Base-by-base conservation (phyloP, 2,113 vertebrate genomes). In the Bubalus kerabau region DNA sequence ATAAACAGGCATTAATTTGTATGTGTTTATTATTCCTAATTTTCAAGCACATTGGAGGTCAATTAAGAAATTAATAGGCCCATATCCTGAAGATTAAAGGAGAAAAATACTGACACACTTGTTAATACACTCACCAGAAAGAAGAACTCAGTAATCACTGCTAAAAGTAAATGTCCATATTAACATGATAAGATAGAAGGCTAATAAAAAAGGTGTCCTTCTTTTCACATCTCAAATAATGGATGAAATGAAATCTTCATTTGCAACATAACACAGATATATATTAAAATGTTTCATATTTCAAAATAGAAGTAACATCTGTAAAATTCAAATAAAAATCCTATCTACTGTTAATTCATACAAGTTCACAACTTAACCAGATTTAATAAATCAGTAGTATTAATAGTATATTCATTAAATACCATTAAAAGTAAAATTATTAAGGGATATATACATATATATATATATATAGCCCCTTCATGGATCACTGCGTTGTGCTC, bases 181-280 rank as follows among this genome's bases (percentile, higher is more conserved):
- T 80, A 93, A 71, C 71, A 96, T 84, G 54, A 76, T 43, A 23
- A 30, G 9, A 83, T 90, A 59, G 9, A 88, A 97, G 48, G 30
- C n/a, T 97, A 81, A 97, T 90, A 91, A 95, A 97, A 98, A 98
- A 94, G 92, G 90, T 97, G 92, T 62, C 74, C 57, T 97, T 21
- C 43, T 91, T 87, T 92, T 88, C 87, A 95, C 64, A 96, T 32
- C 36, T 92, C 28, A 28, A 83, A 83, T 9, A 32, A 98, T 62
- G 19, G 90, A 95, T 95, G 90, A 98, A 97, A 93, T 82, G 57
- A 85, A 90, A 82, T 96, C 46, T 92, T 97, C 59, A 95, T 95
- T 93, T 96, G 80, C 81, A 98, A 86, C 91, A 93, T 30, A 97
- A 97, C 57, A 95, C 67, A 97, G 43, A 94, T 91, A 86, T 46